A percentile compares a stretch with the other conserved stretches of the same genome.
These are phyloP conservation scores for Omphaloscelis lunosa DNA, from an alignment of 2,888 invertebrate genomes.

Conservation along the genomic window DNA sequence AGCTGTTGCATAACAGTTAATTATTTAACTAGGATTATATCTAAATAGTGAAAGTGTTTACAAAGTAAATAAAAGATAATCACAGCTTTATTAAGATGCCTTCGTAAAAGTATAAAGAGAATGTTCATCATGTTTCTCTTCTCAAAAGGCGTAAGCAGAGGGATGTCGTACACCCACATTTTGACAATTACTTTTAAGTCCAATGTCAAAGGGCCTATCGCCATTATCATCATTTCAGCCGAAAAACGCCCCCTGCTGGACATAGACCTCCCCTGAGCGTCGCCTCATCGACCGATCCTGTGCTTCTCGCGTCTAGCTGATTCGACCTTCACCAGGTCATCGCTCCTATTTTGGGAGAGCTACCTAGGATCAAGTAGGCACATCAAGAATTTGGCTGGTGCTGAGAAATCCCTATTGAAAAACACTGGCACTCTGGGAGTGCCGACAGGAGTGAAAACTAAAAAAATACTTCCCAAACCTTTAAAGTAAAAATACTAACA, in stretches of 20 bases:
- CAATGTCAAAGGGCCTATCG: neutral
- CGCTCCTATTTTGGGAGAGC: neutral
- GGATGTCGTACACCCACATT: neutral
- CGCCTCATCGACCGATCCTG: no score
- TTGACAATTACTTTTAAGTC: neutral
- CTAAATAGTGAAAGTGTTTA: slow-evolving; percentile 52
- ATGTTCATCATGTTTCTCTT: neutral
- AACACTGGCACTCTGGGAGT: no score
- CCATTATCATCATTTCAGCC: neutral
- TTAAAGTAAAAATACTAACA: no score
- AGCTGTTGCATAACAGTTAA: slow-evolving; percentile 42
- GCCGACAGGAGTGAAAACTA: no score
- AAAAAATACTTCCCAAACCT: no score
- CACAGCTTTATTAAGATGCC: neutral
- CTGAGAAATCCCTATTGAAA: neutral
- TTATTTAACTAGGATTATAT: slow-evolving; percentile 35
- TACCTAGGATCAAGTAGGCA: neutral
- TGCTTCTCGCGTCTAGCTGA: neutral
- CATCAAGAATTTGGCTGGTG: neutral
- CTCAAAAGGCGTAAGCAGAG: no score
- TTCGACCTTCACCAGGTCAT: neutral
- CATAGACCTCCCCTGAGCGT: neutral
- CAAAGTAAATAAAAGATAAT: slow-evolving; percentile 3
- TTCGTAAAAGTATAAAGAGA: slow-evolving; percentile 10
- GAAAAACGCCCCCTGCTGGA: no score